Evolutionary conservation across 2,113 vertebrate genomes (phyloP).

Genomic region (Podiceps cristatus): DNA sequence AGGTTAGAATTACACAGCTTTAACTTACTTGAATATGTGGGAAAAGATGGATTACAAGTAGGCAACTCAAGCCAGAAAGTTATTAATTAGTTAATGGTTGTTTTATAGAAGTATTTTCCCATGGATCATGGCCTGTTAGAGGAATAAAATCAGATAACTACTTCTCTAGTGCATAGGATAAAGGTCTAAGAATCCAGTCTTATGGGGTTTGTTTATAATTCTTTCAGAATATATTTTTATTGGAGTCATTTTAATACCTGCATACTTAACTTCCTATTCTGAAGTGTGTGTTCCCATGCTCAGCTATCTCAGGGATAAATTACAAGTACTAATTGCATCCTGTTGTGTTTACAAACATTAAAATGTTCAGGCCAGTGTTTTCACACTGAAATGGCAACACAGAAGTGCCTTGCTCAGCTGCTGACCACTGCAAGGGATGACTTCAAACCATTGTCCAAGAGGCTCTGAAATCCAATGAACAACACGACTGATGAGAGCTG

Average conservation of each 20-base stretch:
- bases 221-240: neutral
- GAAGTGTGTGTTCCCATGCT: neutral
- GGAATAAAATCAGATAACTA: constrained; percentile 11
- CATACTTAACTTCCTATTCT: neutral
- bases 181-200: neutral
- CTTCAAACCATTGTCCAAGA: neutral
- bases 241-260: constrained; percentile 13
- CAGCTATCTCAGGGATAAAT: neutral
- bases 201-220: neutral
- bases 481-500: neutral
- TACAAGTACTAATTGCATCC: neutral
- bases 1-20: constrained; percentile 13
- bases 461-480: neutral
- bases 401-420: neutral
- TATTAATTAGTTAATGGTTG: constrained; percentile 64
- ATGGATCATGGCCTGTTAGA: constrained; percentile 17
- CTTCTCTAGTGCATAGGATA: neutral
- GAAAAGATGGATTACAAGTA: constrained; percentile 21
- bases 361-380: neutral
- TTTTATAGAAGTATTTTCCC: constrained; percentile 60
- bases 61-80: neutral
- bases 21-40: constrained; percentile 22
- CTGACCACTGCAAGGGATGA: neutral
- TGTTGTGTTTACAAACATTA: neutral
- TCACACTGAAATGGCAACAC: neutral